Conservation (phyloP, 92 coral and sea anemone genomes). For the Epizoanthus illoricatus region DNA sequence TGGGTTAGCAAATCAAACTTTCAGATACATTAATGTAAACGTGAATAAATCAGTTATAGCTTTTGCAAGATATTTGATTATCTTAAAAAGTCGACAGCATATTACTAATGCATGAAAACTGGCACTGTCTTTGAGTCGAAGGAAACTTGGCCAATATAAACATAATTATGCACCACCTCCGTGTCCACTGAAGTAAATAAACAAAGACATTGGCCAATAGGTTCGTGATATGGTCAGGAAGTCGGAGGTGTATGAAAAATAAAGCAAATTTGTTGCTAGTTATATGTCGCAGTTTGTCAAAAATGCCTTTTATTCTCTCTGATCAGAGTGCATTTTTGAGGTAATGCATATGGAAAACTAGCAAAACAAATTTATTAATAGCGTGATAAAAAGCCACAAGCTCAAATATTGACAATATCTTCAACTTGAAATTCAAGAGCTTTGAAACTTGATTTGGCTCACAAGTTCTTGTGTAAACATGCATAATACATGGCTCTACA, state of each 20-base stretch:
- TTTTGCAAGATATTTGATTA: background rate
- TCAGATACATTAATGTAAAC: background rate
- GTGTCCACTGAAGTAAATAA: background rate
- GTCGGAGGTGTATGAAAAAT: background rate
- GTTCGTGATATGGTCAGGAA: background rate
- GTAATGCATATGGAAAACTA: background rate
- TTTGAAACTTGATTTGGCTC: background rate
- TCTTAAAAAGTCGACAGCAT: background rate
- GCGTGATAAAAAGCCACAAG: constrained; percentile 7
- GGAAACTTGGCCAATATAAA: background rate
- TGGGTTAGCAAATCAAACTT: background rate
- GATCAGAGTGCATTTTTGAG: background rate
- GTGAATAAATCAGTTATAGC: too few relatives aligned
- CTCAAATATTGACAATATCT: constrained; percentile 27
- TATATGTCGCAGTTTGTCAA: background rate
- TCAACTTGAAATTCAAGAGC: constrained; percentile 25
- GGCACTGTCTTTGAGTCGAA: background rate
- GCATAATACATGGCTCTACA: constrained; percentile 12
- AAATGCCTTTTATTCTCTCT: background rate
- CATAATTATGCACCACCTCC: constrained; percentile 18
- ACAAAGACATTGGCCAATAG: constrained; percentile 2
- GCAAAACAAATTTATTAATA: background rate
- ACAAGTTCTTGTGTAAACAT: constrained; percentile 10
- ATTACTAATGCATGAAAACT: constrained; percentile 36
- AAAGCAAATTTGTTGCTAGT: background rate